Evolutionary conservation across 2,888 invertebrate species (phyloP).

Genomic region (Leistus spinibarbis): DNA sequence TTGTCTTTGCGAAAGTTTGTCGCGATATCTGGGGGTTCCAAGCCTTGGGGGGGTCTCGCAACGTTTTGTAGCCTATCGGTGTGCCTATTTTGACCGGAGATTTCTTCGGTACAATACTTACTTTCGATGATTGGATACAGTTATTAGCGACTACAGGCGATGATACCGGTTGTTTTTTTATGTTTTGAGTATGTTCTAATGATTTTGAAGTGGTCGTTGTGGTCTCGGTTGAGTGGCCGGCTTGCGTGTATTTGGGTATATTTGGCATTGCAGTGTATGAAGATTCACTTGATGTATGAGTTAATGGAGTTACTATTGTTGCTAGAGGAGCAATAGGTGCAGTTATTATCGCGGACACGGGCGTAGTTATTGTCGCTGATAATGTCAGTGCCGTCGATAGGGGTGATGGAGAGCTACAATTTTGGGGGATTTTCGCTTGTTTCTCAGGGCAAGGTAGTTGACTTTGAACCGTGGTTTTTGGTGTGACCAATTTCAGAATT

Average conservation of each 20-base stretch:
- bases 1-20: slow-evolving; percentile 54
- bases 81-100: slow-evolving; percentile 44
- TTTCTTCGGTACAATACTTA: slow-evolving; percentile 43
- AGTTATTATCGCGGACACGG: neutral
- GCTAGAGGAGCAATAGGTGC: neutral
- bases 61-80: slow-evolving; percentile 63
- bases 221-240: slow-evolving; percentile 19
- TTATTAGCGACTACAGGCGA: neutral
- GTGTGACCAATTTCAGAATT: slow-evolving; percentile 38
- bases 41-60: slow-evolving; percentile 64
- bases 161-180: neutral
- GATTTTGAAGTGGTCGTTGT: slow-evolving; percentile 16
- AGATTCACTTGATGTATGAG: neutral
- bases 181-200: neutral
- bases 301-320: neutral
- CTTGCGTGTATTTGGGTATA: slow-evolving; percentile 25
- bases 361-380: neutral
- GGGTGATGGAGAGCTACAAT: neutral
- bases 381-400: neutral
- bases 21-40: slow-evolving; percentile 67
- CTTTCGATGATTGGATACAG: slow-evolving; percentile 41
- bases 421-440: slow-evolving; percentile 3
- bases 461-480: slow-evolving; percentile 12
- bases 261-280: neutral
- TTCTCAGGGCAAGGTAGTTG: neutral